These are phyloP conservation scores for Drosophila mimetica DNA, from an alignment of 2,888 invertebrate species.

Conservation along the genomic window DNA sequence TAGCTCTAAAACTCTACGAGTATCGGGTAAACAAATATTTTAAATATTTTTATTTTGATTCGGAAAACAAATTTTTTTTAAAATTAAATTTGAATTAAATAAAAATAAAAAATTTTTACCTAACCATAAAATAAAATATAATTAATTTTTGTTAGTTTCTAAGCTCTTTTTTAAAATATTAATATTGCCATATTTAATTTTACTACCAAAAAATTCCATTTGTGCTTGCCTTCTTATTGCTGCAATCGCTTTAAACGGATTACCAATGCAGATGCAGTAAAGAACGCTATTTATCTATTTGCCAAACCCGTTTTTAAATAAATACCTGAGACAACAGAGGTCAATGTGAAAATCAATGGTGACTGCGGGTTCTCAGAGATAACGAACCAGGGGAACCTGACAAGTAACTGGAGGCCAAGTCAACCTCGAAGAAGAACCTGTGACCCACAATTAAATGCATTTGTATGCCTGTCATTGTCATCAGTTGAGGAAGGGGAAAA, in stretches of 20 bases:
- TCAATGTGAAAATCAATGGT: slow-evolving; percentile 8
- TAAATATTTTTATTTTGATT: too few species aligned
- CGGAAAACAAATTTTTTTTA: too few species aligned
- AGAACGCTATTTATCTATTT: slow-evolving; percentile 1
- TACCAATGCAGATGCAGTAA: not conserved
- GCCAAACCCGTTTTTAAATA: not conserved
- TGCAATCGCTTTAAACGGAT: not conserved
- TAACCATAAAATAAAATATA: too few species aligned
- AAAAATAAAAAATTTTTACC: too few species aligned
- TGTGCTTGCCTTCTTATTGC: not conserved
- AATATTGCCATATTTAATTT: too few species aligned
- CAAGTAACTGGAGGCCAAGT: slow-evolving; percentile 25
- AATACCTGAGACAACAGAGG: not conserved
- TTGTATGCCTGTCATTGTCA: slow-evolving; percentile 76
- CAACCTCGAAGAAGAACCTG: slow-evolving; percentile 33
- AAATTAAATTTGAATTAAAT: too few species aligned
- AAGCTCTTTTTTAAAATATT: too few species aligned
- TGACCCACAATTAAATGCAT: slow-evolving; percentile 73
- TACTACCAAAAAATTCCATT: not conserved
- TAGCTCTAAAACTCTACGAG: too few species aligned
- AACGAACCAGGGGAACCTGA: slow-evolving; percentile 13
- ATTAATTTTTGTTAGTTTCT: too few species aligned
- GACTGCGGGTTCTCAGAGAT: slow-evolving; percentile 24
- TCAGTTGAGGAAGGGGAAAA: slow-evolving; percentile 56
- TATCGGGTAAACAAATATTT: too few species aligned